Conservation (phyloP, 2,113 vertebrate genomes). For the Pomatostomus ruficeps region DNA sequence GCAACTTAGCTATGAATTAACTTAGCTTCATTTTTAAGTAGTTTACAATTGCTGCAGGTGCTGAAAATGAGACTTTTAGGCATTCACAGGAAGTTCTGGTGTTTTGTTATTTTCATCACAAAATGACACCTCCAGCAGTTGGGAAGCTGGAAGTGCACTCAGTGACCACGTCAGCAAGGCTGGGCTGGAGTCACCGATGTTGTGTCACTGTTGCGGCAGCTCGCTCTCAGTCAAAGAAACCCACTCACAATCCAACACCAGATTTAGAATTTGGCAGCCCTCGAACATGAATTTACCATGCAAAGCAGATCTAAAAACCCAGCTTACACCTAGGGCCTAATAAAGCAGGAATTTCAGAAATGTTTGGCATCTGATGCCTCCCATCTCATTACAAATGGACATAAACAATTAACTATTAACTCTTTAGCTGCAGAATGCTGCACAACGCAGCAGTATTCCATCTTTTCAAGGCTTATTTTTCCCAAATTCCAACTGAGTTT, state of each 20-base stretch:
- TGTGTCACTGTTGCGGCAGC: not conserved
- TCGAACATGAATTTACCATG: not conserved
- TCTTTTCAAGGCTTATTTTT: not conserved
- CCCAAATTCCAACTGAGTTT: not conserved
- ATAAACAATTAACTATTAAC: not conserved
- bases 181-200: fast-evolving
- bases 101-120: not conserved
- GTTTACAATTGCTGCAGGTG: not conserved
- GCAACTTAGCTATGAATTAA: not conserved
- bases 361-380: fast-evolving
- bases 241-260: not conserved
- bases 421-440: not conserved
- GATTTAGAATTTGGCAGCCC: not conserved
- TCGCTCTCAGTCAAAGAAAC: not conserved
- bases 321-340: not conserved
- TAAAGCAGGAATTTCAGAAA: not conserved
- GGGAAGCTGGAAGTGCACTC: not conserved
- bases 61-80: not conserved
- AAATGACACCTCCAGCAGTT: not conserved
- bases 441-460: not conserved
- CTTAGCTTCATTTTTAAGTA: not conserved
- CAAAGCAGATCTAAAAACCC: not conserved
- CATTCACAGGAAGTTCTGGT: not conserved
- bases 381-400: not conserved
- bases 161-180: not conserved